Base-by-base conservation (phyloP, 2,888 invertebrate genomes). In the Rambutsinella grinnellia region DNA sequence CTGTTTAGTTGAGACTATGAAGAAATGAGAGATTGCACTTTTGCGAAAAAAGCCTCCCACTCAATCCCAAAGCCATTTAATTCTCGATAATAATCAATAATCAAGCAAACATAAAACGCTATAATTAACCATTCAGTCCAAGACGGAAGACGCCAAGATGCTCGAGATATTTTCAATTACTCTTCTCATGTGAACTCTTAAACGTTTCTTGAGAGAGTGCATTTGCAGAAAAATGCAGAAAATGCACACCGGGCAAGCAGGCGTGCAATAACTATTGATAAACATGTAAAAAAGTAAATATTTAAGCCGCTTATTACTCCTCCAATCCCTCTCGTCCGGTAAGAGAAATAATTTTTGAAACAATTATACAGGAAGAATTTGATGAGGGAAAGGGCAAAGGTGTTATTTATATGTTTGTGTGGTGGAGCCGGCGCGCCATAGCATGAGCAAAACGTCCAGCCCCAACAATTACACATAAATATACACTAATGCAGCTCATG, bases 81-180 rank as follows among this genome's bases (percentile, higher is more conserved):
- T n/a, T n/a, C 21, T 28, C 26, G 61, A 74, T 74, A 67, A 24
- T 74, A 67, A 67, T 74, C 67, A 75, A 62, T 68, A 75, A 75
- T 74, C 60, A 66, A 28, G 19, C 17, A 13, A n/a, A 27, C 26
- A 54, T 8, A 13, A 10, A 24, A 26, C 23, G 23, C 54, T 54
- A 21, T 54, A 21, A n/a, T n/a, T n/a, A n/a, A n/a, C n/a, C n/a
- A n/a, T n/a, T n/a, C n/a, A n/a, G 15, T 5, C 10, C 13, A 17
- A 46, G 27, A 27, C 47, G 44, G 68, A 69, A 51, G 68, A 60
- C 68, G 60, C 53, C 53, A 47, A 36, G 36, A 36, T 8, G 36
- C 36, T 5, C 5, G 36, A 36, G 36, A 8, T 13, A 36, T 8
- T 36, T 36, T 36, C 5, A 36, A 36, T n/a, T n/a, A n/a, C n/a